Percentiles rank a stretch among this genome's conserved stretches.
phyloP scores from a whole-genome alignment of 2,888 invertebrate genomes.

The Ephialtes manifestator region DNA sequence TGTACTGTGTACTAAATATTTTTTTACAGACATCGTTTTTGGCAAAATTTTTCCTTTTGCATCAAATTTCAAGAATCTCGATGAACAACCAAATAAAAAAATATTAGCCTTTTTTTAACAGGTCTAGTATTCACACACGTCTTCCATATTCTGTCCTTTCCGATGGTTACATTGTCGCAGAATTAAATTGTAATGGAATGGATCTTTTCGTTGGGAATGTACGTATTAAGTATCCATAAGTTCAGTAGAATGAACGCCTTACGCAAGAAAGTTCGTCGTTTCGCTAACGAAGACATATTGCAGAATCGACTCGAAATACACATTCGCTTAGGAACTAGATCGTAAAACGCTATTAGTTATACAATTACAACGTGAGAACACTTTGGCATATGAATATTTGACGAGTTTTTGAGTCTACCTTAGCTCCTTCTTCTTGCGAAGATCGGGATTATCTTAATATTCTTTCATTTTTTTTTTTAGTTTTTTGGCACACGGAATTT shows the following conservation, averaged over 20 bases:
- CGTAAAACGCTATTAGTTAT: constrained; percentile 47
- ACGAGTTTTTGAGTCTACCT: constrained; percentile 13
- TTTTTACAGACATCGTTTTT: too few relatives aligned
- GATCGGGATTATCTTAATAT: background rate
- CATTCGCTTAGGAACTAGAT: constrained; percentile 37
- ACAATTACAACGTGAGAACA: constrained; percentile 56
- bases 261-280: constrained; percentile 22
- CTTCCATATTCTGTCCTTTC: too few relatives aligned
- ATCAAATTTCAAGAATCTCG: too few relatives aligned
- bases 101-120: too few relatives aligned
- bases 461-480: constrained; percentile 4
- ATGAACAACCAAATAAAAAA: too few relatives aligned
- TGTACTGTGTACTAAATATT: too few relatives aligned
- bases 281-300: constrained; percentile 20
- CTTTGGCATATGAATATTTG: constrained; percentile 59
- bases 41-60: too few relatives aligned
- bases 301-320: constrained; percentile 31
- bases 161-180: too few relatives aligned
- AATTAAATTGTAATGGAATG: too few relatives aligned
- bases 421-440: background rate
- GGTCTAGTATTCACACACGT: too few relatives aligned
- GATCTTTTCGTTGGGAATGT: too few relatives aligned
- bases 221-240: too few relatives aligned
- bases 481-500: constrained; percentile 60
- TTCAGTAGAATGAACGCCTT: constrained; percentile 9